phyloP scores from a whole-genome alignment of 2,113 vertebrate genomes.

The Macquaria ambigua region DNA sequence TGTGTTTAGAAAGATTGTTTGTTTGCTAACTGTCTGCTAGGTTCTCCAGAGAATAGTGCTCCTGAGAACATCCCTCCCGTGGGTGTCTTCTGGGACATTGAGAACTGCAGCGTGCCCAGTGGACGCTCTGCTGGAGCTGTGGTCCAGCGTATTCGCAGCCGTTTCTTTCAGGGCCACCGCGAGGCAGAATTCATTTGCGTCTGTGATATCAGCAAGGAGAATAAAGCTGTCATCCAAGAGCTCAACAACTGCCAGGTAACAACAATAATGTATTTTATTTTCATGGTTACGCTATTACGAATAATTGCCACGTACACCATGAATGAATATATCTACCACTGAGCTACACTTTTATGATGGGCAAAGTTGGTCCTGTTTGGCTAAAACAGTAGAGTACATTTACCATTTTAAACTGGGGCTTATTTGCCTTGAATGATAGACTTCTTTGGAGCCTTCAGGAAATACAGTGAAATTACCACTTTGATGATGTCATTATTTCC shows the following conservation, averaged over 20 bases:
- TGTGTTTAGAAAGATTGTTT: background rate
- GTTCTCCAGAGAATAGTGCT: slow-evolving; percentile 88
- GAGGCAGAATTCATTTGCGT: slow-evolving; percentile 99
- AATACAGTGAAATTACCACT: background rate
- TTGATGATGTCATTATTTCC: background rate
- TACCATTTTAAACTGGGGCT: background rate
- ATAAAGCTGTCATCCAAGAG: slow-evolving; percentile 98
- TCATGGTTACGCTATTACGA: background rate
- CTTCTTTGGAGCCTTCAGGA: background rate
- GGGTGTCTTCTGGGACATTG: slow-evolving; percentile 99
- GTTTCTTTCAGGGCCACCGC: slow-evolving; percentile 96
- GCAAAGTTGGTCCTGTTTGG: background rate
- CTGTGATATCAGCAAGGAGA: slow-evolving; percentile 99
- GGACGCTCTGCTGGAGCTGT: slow-evolving; percentile 94
- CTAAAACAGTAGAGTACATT: background rate
- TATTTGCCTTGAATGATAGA: background rate
- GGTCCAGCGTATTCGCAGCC: slow-evolving; percentile 93
- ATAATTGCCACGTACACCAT: background rate
- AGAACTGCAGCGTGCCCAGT: slow-evolving; percentile 96
- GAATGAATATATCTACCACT: background rate
- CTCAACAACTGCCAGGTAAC: slow-evolving; percentile 99
- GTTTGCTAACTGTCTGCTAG: slow-evolving; percentile 70
- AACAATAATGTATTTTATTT: background rate
- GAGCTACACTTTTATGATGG: background rate
- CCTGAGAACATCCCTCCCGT: slow-evolving; percentile 95